Evolutionary conservation across 2,888 invertebrate genomes (phyloP).

Genomic region (Panzeria rudis): DNA sequence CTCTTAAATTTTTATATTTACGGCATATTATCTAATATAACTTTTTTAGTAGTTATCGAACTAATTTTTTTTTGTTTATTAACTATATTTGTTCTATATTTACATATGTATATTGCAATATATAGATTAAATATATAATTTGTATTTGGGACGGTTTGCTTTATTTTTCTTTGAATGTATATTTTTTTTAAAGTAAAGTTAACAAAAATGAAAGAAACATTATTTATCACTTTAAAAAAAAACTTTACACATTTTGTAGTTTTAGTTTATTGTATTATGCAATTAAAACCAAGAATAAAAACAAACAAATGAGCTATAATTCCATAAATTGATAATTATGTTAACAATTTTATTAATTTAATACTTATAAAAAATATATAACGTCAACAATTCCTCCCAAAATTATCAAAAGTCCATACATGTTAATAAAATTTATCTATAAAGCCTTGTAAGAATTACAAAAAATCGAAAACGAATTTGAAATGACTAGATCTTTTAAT

Average conservation of each 20-base stretch:
- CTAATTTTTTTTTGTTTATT: constrained; percentile 20
- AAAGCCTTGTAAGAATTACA: constrained; percentile 56
- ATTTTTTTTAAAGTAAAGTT: constrained; percentile 45
- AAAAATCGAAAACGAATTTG: constrained; percentile 2
- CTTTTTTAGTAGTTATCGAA: constrained; percentile 1
- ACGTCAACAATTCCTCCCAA: constrained; percentile 24
- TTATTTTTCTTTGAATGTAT: constrained; percentile 35
- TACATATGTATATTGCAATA: constrained; percentile 45
- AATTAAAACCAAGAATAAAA: constrained; percentile 43
- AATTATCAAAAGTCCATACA: constrained; percentile 64
- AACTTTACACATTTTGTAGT: constrained; percentile 52
- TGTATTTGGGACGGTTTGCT: constrained; percentile 58
- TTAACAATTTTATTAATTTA: constrained; percentile 60
- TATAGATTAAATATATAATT: constrained; percentile 27
- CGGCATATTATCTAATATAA: constrained; percentile 37
- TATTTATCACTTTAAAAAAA: constrained; percentile 39
- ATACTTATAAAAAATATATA: constrained; percentile 26
- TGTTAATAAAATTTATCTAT: constrained; percentile 61
- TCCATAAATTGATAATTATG: constrained; percentile 63
- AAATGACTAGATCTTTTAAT: constrained; percentile 16
- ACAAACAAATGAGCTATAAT: constrained; percentile 54
- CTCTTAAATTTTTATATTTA: constrained; percentile 26
- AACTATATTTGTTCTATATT: constrained; percentile 33
- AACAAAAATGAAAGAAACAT: constrained; percentile 31
- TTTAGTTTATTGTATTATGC: constrained; percentile 56